A percentile compares a stretch with the other conserved stretches of the same genome.
phyloP scores from a whole-genome alignment of 2,888 invertebrate genomes.

The Drosophila falleni region DNA sequence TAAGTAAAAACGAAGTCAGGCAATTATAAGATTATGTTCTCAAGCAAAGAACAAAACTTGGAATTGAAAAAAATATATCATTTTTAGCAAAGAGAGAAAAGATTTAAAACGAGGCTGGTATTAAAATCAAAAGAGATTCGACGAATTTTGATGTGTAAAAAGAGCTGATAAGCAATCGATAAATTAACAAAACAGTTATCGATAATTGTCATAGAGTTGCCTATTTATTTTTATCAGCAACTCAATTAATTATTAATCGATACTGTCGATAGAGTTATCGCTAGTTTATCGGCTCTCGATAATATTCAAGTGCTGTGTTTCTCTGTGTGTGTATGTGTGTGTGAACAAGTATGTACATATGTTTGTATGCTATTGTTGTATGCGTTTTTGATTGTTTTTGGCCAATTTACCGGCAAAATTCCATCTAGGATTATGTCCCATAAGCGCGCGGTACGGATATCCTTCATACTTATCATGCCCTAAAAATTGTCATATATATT shows the following conservation, averaged over 20 bases:
- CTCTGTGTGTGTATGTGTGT: constrained; percentile 27
- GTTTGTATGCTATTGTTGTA: constrained; percentile 30
- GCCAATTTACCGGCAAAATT: constrained; percentile 86
- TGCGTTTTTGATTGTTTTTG: constrained; percentile 53
- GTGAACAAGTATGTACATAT: constrained; percentile 28
- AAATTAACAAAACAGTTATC: constrained; percentile 1
- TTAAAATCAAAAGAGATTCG: constrained; percentile 3
- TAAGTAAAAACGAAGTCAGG: constrained; percentile 31
- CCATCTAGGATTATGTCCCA: constrained; percentile 86
- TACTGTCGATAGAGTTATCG: neutral
- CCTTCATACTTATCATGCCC: constrained; percentile 86
- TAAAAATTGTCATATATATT: constrained; percentile 78
- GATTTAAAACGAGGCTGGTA: neutral
- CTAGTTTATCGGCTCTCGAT: constrained; percentile 4
- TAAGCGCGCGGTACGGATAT: constrained; percentile 85
- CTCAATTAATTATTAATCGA: neutral
- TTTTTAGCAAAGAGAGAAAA: neutral
- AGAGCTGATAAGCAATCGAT: constrained; percentile 25
- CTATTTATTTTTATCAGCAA: neutral
- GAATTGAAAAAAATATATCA: neutral
- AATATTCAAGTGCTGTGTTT: constrained; percentile 7
- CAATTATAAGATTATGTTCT: constrained; percentile 23
- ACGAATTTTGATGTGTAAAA: constrained; percentile 6
- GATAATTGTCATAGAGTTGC: constrained; percentile 13
- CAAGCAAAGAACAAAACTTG: neutral